Percentiles rank a stretch among this genome's conserved stretches.
phyloP scores from a whole-genome alignment of 2,888 invertebrate genomes.

The Volucella inflata region DNA sequence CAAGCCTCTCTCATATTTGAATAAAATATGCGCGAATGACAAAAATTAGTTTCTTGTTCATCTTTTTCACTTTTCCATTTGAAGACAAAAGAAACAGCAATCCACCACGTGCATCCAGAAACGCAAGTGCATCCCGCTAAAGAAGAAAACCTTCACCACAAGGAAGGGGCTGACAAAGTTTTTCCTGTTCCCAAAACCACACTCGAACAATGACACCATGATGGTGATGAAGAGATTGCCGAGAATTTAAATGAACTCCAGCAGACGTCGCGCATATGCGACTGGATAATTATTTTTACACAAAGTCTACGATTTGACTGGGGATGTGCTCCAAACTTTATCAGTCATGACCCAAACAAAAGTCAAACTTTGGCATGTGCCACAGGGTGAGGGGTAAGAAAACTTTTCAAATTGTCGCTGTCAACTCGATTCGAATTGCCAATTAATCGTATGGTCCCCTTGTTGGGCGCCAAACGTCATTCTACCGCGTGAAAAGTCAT shows the following conservation, averaged over 20 bases:
- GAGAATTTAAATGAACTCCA: conserved; percentile 72
- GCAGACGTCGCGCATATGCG: conserved; percentile 67
- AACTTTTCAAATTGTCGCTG: conserved; percentile 72
- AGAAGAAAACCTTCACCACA: too few relatives aligned
- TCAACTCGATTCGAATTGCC: conserved; percentile 71
- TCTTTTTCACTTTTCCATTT: conserved; percentile 29
- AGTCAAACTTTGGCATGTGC: conserved; percentile 49
- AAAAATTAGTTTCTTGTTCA: conserved; percentile 70
- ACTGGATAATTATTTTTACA: conserved; percentile 68
- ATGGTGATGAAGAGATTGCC: conserved; percentile 14
- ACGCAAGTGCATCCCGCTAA: conserved; percentile 56
- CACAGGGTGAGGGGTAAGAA: background rate
- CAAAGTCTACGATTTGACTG: background rate
- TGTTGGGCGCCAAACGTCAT: background rate
- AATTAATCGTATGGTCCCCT: conserved; percentile 56
- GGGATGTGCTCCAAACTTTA: conserved; percentile 34
- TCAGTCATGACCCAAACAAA: conserved; percentile 47
- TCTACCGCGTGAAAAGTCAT: conserved; percentile 64
- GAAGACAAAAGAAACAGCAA: conserved; percentile 5
- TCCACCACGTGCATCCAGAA: conserved; percentile 23
- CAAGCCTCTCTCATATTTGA: conserved; percentile 49
- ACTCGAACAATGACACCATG: conserved; percentile 64
- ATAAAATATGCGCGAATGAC: conserved; percentile 73
- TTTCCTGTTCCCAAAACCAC: conserved; percentile 42
- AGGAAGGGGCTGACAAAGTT: background rate